Conservation (phyloP, 2,113 vertebrate genomes). For the Poecile atricapillus region DNA sequence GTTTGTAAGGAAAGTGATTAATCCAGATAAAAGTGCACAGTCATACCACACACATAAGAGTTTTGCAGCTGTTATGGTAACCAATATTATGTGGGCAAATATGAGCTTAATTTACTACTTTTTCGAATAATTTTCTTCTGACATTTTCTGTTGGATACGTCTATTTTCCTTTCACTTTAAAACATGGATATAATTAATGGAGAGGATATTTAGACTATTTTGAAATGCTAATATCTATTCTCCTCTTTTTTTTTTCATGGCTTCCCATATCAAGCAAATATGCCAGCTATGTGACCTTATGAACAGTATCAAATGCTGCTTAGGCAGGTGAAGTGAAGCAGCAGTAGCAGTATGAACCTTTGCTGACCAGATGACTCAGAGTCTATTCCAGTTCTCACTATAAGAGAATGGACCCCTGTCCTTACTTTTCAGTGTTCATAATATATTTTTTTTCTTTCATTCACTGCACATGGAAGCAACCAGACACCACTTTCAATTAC, state of each 20-base stretch:
- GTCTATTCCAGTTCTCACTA: not conserved
- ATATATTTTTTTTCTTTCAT: not conserved
- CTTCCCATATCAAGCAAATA: not conserved
- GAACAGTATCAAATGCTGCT: not conserved
- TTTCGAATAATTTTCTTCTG: not conserved
- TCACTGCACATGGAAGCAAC: not conserved
- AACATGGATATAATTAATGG: not conserved
- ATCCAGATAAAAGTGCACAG: not conserved
- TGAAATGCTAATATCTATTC: not conserved
- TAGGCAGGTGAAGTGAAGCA: not conserved
- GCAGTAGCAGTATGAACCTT: not conserved
- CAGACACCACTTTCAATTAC: not conserved
- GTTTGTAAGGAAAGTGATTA: not conserved
- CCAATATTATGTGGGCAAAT: not conserved
- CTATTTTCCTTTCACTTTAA: not conserved
- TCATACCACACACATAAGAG: not conserved
- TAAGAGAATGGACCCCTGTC: not conserved
- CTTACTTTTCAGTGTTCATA: not conserved
- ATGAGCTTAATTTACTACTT: not conserved
- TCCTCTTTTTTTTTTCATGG: not conserved
- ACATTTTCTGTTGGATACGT: not conserved
- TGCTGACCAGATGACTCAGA: not conserved
- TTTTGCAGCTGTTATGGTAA: not conserved
- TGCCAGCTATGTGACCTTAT: not conserved
- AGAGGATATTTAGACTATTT: not conserved